Conservation (phyloP, 2,113 vertebrate genomes). For the Rhineura floridana region DNA sequence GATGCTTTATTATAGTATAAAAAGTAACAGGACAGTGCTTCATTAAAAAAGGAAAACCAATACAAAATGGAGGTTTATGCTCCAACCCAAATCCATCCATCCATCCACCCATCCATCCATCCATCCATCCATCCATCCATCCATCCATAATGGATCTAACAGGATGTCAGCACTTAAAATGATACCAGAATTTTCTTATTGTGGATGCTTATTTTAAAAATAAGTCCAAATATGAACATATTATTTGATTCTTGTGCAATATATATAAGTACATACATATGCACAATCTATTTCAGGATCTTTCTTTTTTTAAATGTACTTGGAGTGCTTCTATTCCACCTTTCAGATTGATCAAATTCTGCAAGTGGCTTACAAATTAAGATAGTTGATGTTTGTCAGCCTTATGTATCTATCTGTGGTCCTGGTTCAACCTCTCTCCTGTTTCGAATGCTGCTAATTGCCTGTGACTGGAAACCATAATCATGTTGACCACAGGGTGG, state of each 20-base stretch:
- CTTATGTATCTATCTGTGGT: neutral
- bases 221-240: neutral
- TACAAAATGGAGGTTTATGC: neutral
- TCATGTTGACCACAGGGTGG: neutral
- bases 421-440: neutral
- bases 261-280: neutral
- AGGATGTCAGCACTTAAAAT: neutral
- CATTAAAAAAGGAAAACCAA: neutral
- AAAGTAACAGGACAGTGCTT: neutral
- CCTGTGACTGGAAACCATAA: neutral
- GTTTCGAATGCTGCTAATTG: neutral
- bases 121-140: too few relatives aligned
- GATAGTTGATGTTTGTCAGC: neutral
- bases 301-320: neutral
- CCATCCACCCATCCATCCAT: too few relatives aligned
- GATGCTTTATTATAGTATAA: neutral
- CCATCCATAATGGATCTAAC: too few relatives aligned
- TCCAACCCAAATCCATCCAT: neutral
- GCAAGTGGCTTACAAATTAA: neutral
- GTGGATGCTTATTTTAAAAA: neutral
- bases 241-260: neutral
- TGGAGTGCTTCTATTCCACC: neutral
- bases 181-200: neutral
- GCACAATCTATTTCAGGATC: neutral
- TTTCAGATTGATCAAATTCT: neutral